These are phyloP conservation scores for Chrysotoxum bicinctum DNA, from an alignment of 2,888 invertebrate genomes.

Conservation along the genomic window DNA sequence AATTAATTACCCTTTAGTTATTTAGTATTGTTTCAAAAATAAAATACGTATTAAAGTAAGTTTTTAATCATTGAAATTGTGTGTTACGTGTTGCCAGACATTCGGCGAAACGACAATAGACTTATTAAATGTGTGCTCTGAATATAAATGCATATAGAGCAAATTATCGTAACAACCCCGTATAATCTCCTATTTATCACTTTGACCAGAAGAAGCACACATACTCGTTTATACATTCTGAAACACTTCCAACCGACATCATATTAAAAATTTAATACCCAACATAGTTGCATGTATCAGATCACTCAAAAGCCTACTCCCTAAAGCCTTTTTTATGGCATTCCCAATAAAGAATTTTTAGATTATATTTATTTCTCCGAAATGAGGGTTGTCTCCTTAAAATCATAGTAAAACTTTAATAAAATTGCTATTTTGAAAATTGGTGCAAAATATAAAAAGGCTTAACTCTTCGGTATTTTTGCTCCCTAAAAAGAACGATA, in stretches of 20 bases:
- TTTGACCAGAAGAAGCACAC: neutral
- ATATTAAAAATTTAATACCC: neutral
- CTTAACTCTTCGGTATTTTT: neutral
- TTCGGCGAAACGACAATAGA: neutral
- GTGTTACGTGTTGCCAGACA: neutral
- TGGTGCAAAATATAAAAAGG: conserved; percentile 24
- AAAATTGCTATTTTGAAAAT: conserved; percentile 22
- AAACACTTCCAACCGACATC: neutral
- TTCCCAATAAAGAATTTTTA: conserved; percentile 9
- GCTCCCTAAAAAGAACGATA: neutral
- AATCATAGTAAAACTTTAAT: conserved; percentile 19
- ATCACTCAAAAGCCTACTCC: neutral
- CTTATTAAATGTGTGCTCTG: neutral
- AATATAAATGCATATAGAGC: neutral
- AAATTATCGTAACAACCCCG: neutral
- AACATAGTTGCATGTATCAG: neutral
- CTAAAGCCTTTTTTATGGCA: conserved; percentile 1
- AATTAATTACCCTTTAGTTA: too few species aligned
- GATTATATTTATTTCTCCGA: conserved; percentile 20
- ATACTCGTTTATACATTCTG: neutral
- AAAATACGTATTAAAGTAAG: too few species aligned
- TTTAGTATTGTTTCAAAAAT: too few species aligned
- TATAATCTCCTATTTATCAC: neutral
- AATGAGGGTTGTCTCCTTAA: conserved; percentile 1
- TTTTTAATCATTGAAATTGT: too few species aligned